Conservation (phyloP, 2,888 invertebrate genomes). For the Chironomus riparius region DNA sequence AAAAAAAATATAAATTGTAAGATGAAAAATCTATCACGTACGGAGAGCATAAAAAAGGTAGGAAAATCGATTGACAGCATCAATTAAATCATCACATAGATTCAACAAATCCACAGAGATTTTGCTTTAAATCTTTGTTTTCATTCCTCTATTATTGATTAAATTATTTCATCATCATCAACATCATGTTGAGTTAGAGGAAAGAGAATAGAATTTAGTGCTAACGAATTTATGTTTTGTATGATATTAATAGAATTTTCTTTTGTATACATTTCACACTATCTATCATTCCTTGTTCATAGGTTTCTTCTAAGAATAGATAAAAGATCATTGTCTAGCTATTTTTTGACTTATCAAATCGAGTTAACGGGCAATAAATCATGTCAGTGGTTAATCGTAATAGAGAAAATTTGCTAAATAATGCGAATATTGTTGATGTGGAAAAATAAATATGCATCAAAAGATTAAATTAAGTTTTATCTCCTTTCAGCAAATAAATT, state of each 20-base stretch:
- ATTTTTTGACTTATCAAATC: too few relatives aligned
- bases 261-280: background rate
- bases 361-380: too few relatives aligned
- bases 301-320: too few relatives aligned
- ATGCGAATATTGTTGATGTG: too few relatives aligned
- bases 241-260: background rate
- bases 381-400: too few relatives aligned
- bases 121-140: background rate
- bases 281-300: background rate
- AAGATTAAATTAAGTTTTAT: too few relatives aligned
- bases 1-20: background rate
- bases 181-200: background rate
- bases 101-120: background rate
- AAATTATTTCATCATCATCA: background rate
- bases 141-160: background rate
- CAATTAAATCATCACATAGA: background rate
- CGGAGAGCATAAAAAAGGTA: background rate
- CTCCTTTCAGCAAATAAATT: too few relatives aligned
- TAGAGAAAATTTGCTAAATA: too few relatives aligned
- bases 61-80: background rate
- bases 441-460: too few relatives aligned
- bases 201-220: background rate
- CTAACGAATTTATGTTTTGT: too few relatives aligned
- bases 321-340: too few relatives aligned
- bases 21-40: background rate